phyloP scores from a whole-genome alignment of 2,888 invertebrate genomes.

The Agelastica alni region DNA sequence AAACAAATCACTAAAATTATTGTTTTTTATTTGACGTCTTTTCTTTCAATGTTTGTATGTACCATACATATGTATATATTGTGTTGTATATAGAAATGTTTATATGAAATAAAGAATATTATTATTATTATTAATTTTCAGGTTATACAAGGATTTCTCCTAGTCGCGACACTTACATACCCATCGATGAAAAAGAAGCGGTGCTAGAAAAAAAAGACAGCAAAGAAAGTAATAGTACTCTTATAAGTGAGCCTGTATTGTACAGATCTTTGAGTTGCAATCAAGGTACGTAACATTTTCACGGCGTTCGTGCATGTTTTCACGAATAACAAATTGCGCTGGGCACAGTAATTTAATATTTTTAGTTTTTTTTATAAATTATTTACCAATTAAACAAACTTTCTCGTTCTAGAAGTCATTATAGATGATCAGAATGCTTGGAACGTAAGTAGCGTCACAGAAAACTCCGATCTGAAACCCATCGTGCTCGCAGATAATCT shows the following conservation, averaged over 20 bases:
- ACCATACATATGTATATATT: too few relatives aligned
- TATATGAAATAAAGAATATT: too few relatives aligned
- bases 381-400: too few relatives aligned
- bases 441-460: conserved; percentile 49
- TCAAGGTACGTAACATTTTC: conserved; percentile 31
- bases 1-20: too few relatives aligned
- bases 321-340: too few relatives aligned
- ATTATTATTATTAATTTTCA: too few relatives aligned
- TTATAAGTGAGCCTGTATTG: conserved; percentile 48
- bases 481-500: conserved; percentile 47
- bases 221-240: conserved; percentile 53
- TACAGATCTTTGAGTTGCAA: conserved; percentile 50
- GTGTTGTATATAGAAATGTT: too few relatives aligned
- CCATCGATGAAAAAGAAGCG: conserved; percentile 54
- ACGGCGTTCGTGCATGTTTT: too few relatives aligned
- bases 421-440: conserved; percentile 48
- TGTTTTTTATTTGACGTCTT: too few relatives aligned
- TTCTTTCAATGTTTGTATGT: too few relatives aligned
- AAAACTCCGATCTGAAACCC: conserved; percentile 42
- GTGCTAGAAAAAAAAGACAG: conserved; percentile 55
- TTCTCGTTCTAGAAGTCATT: background rate
- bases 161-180: conserved; percentile 43
- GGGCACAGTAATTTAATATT: too few relatives aligned
- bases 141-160: conserved; percentile 48
- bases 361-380: too few relatives aligned